Percentiles rank a stretch among this genome's conserved stretches.
phyloP scores from a whole-genome alignment of 2,797 vertebrate species.

The Coendou prehensilis region DNA sequence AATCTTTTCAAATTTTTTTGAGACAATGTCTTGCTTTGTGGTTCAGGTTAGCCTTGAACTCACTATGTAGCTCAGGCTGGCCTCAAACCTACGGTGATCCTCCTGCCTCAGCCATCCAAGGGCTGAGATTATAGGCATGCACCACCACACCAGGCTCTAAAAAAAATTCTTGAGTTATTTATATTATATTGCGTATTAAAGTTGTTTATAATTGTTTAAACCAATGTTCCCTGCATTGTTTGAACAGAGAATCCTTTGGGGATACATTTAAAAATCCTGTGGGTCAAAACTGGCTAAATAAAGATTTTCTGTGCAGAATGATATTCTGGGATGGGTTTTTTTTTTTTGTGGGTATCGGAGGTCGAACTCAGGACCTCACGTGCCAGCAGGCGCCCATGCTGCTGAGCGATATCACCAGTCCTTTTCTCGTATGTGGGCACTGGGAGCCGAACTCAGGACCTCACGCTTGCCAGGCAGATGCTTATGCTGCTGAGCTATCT shows the following conservation, averaged over 20 bases:
- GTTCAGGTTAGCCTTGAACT: background rate
- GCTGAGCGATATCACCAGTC: too few relatives aligned
- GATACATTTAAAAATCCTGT: background rate
- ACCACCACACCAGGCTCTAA: background rate
- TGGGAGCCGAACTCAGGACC: too few relatives aligned
- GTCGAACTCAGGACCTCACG: too few relatives aligned
- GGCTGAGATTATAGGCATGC: background rate
- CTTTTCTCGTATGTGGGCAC: too few relatives aligned
- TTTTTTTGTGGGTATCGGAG: too few relatives aligned
- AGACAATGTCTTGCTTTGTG: background rate
- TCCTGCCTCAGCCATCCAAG: background rate
- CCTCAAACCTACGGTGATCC: background rate
- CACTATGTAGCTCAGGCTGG: background rate
- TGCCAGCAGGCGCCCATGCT: too few relatives aligned
- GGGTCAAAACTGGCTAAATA: background rate
- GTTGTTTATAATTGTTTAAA: constrained; percentile 21
- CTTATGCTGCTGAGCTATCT: too few relatives aligned
- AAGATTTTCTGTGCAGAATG: background rate
- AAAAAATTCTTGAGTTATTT: background rate
- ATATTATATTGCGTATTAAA: background rate
- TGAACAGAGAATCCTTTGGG: constrained; percentile 35
- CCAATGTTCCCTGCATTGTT: constrained; percentile 1
- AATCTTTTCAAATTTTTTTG: background rate
- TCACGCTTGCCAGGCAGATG: too few relatives aligned
- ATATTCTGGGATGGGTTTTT: background rate